Base-by-base conservation (phyloP, 2,888 invertebrate species). In the Rhimphoctona megacephalus region DNA sequence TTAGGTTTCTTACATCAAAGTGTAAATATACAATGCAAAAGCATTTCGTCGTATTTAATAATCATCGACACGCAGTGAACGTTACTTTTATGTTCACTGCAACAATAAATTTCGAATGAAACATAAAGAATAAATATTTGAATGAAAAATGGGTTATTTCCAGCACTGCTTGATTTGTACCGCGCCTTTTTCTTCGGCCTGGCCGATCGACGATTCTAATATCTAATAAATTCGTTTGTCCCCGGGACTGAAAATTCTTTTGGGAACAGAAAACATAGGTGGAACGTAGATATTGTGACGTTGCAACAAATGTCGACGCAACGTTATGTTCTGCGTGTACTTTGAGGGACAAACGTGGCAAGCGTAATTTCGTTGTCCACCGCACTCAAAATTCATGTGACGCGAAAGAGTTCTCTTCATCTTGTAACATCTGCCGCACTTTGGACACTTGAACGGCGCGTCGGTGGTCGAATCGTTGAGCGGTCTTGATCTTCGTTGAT, bases 381-480 rank as follows among this genome's bases (percentile, higher is more conserved):
- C 93, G 90, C 95, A 95, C 86, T 95, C 95, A 86, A 94, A 94
- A 85, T 94, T 95, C 88, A 94, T 90, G 85, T 95, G 95, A 57
- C 93, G 92, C n/a, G 89, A 90, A 2, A 95, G 90, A 82, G 92
- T 93, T 54, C 92, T 90, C 85, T 93, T 94, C 87, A 92, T 90
- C 61, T 92, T 93, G 90, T 94, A 95, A n/a, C 87, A 87, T 88
- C 93, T 92, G 9, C 93, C 93, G 88, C 95, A 95, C 61, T 91
- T 92, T 17, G 91, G 91, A 85, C 95, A 95, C 76, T 57, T 82
- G 70, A 89, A 73, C 11, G 82, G 70, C 9, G 80, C 30, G 67
- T 87, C 83, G 33, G 64, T 66, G 7, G 81, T 69, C 19, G 83
- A 73, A 33, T 88, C 88, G 73, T 89, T 89, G 25, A 89, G 69